Base-by-base conservation (phyloP, 2,888 invertebrate species). In the Gnatocerus cornutus region DNA sequence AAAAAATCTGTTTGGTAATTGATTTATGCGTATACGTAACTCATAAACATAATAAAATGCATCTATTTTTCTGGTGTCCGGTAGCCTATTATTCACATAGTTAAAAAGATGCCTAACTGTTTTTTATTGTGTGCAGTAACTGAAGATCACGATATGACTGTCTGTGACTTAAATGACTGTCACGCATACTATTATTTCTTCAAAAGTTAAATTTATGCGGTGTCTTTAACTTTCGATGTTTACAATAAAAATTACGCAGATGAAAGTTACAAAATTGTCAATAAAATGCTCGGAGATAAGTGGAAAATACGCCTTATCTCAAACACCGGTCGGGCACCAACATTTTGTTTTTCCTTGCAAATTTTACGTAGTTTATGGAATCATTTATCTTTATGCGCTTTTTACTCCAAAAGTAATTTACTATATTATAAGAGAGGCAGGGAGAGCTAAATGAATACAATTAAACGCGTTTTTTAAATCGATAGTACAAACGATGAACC, bases 41-140 rank as follows among this genome's bases (percentile, higher is more conserved):
- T n/a, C n/a, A n/a, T n/a, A n/a, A n/a, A n/a, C n/a, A n/a, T n/a
- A n/a, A n/a, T n/a, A n/a, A n/a, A n/a, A n/a, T n/a, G n/a, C n/a
- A n/a, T n/a, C n/a, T 8, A 12, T n/a, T n/a, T n/a, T n/a, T n/a
- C n/a, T n/a, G n/a, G n/a, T n/a, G n/a, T n/a, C n/a, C n/a, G n/a
- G n/a, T n/a, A n/a, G n/a, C n/a, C n/a, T n/a, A n/a, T 52, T 13
- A 30, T 52, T 52, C 52, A 27, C 48, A 52, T 52, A 52, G 52
- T 52, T 52, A 52, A 52, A 52, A 52, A 52, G 33, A 52, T 52
- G 52, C 13, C 52, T 52, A 52, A 52, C 52, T 52, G 52, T 33
- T 52, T 52, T 52, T 52, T 52, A 52, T 52, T 52, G 52, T 52
- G 12, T 30, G 52, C 30, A 27, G 12, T 33, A 52, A 52, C 52